These are phyloP conservation scores for Diachasmimorpha longicaudata DNA, from an alignment of 1,140 invertebrate species.

Conservation along the genomic window DNA sequence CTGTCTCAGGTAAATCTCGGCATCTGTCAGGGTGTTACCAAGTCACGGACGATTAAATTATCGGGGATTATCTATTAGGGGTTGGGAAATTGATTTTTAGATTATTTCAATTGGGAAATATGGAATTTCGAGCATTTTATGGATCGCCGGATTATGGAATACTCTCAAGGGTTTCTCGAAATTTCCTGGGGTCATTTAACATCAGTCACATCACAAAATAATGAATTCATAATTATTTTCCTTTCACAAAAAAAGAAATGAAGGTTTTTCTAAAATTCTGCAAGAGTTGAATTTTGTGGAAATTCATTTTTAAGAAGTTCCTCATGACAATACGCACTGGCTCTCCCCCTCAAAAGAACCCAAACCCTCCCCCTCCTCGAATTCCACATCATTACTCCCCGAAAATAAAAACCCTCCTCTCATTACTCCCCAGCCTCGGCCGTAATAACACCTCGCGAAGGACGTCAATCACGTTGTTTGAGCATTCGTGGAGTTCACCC, in stretches of 20 bases:
- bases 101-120: background rate
- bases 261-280: no score
- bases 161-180: no score
- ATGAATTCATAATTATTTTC: no score
- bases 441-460: background rate
- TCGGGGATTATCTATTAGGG: background rate
- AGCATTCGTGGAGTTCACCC: conserved; percentile 19
- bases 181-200: no score
- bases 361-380: background rate
- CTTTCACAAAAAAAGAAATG: no score
- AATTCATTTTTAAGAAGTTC: no score
- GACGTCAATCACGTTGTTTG: background rate
- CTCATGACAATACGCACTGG: no score
- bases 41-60: background rate
- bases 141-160: no score
- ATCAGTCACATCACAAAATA: no score
- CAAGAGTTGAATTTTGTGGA: no score
- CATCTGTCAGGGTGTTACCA: background rate
- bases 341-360: background rate
- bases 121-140: background rate
- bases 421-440: background rate
- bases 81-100: background rate
- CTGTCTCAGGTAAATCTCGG: background rate
- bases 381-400: background rate
- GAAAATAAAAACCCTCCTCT: background rate